phyloP scores from a whole-genome alignment of 2,888 invertebrate species.

The Tyria jacobaeae region DNA sequence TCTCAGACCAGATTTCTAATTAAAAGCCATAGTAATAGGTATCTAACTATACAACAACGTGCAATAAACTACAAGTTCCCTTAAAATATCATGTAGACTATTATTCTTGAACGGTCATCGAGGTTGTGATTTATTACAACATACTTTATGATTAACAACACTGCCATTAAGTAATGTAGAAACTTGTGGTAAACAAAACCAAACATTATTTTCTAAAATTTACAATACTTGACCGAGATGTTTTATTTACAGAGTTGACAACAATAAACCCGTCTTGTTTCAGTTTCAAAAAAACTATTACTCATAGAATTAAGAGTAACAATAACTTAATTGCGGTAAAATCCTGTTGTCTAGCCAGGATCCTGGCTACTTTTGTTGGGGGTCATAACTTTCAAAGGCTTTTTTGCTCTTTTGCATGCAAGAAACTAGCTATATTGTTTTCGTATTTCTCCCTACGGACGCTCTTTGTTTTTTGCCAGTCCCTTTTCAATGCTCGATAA shows the following conservation, averaged over 20 bases:
- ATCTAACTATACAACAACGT: no score
- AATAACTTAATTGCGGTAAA: constrained; percentile 77
- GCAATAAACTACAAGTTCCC: neutral
- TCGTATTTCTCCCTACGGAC: constrained; percentile 57
- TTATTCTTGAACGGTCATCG: neutral
- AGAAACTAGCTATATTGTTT: constrained; percentile 67
- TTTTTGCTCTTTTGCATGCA: constrained; percentile 61
- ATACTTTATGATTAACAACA: constrained; percentile 22
- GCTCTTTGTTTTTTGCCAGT: constrained; percentile 59
- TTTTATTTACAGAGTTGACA: constrained; percentile 77
- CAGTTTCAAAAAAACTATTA: constrained; percentile 66
- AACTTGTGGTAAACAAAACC: constrained; percentile 47
- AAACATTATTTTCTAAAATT: constrained; percentile 58
- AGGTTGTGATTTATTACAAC: constrained; percentile 2
- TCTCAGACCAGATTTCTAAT: neutral
- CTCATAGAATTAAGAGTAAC: constrained; percentile 72
- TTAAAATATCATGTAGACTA: neutral
- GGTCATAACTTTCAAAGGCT: constrained; percentile 63
- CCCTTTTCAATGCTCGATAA: constrained; percentile 43
- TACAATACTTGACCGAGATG: constrained; percentile 56
- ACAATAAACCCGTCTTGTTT: constrained; percentile 59
- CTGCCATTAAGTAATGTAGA: constrained; percentile 23
- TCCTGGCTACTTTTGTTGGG: constrained; percentile 66
- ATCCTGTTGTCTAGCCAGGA: constrained; percentile 68
- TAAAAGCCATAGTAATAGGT: no score